Evolutionary conservation across 2,888 invertebrate species (phyloP).

Genomic region (Osmoderma eremita): DNA sequence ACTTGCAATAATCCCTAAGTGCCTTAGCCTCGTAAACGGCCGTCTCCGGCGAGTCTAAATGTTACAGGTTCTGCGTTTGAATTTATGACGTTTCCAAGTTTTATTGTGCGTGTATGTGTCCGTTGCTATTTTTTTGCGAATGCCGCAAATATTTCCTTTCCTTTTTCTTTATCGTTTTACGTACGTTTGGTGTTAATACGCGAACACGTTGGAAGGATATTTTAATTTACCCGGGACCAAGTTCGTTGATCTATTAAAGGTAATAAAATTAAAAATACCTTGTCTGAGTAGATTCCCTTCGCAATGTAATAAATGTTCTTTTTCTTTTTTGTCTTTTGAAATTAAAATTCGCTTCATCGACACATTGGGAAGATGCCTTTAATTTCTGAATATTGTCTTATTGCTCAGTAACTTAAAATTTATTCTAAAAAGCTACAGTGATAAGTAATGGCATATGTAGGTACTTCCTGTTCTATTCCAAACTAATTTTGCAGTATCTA

Average conservation of each 20-base stretch:
- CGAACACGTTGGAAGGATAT: not conserved
- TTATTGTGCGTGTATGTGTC: slow-evolving; percentile 38
- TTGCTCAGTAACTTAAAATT: too few species aligned
- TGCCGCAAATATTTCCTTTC: slow-evolving; percentile 30
- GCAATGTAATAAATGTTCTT: not conserved
- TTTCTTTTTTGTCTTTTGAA: too few species aligned
- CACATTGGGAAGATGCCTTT: too few species aligned
- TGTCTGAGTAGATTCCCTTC: not conserved
- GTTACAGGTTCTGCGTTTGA: slow-evolving; percentile 51
- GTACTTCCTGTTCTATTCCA: too few species aligned
- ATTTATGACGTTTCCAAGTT: slow-evolving; percentile 48
- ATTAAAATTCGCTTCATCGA: too few species aligned
- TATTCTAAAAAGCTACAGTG: too few species aligned
- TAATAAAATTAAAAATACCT: not conserved
- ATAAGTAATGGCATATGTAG: too few species aligned
- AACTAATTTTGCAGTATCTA: too few species aligned
- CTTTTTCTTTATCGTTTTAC: slow-evolving; percentile 2
- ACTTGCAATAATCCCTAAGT: slow-evolving; percentile 55
- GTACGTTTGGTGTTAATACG: not conserved
- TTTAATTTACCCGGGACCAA: slow-evolving; percentile 5
- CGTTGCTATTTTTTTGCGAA: slow-evolving; percentile 33
- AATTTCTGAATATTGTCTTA: too few species aligned
- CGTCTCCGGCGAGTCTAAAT: slow-evolving; percentile 50
- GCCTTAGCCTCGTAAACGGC: slow-evolving; percentile 52
- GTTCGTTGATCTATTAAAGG: not conserved